Percentiles rank a stretch among this genome's conserved stretches.
Evolutionary conservation across 2,888 invertebrate genomes (phyloP).

Genomic region (Seira sanloemensis): DNA sequence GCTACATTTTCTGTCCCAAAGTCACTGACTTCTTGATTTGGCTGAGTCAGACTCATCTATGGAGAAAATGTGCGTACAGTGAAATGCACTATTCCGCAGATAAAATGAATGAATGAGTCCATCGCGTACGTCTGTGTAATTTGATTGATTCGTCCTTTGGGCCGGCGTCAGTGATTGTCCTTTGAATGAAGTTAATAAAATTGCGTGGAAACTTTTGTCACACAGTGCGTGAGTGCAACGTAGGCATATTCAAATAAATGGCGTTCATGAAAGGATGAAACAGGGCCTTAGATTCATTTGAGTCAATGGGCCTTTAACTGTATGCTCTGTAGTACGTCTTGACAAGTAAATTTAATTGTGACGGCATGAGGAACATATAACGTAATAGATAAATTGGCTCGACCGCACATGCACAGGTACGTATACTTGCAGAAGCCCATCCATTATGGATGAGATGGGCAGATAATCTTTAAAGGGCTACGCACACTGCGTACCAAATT

Average conservation of each 20-base stretch:
- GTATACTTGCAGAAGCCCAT: too few relatives aligned
- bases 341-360: too few relatives aligned
- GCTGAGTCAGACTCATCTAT: constrained; percentile 43
- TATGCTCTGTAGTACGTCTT: too few relatives aligned
- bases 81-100: background rate
- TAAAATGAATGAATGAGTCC: background rate
- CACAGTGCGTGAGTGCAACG: too few relatives aligned
- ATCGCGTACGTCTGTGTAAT: constrained; percentile 41
- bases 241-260: too few relatives aligned
- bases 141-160: constrained; percentile 69
- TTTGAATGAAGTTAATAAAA: background rate
- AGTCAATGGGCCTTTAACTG: too few relatives aligned
- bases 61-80: background rate
- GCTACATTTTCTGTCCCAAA: constrained; percentile 21
- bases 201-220: too few relatives aligned
- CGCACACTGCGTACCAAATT: constrained; percentile 36
- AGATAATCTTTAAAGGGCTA: constrained; percentile 41
- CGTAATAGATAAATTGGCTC: too few relatives aligned
- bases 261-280: too few relatives aligned
- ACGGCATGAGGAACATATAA: too few relatives aligned
- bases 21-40: constrained; percentile 6
- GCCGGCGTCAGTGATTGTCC: constrained; percentile 36
- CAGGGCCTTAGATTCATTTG: too few relatives aligned
- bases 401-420: too few relatives aligned
- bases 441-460: constrained; percentile 34